Base-by-base conservation (phyloP, 2,113 vertebrate genomes). In the Macaca mulatta region DNA sequence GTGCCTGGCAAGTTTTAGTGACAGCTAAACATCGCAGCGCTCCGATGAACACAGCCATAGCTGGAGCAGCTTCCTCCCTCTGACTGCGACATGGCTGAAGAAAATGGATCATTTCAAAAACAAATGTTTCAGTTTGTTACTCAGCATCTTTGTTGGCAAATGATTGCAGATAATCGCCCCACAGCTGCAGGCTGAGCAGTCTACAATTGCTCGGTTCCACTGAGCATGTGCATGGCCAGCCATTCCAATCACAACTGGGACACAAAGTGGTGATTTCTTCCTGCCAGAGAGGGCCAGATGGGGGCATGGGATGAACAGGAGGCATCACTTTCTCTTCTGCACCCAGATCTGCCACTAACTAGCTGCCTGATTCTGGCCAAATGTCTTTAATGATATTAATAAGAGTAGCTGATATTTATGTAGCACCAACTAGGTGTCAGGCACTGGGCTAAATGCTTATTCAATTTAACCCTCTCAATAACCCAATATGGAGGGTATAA, bases 101-200 rank as follows among this genome's bases (percentile, higher is more conserved):
- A 86, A 96, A 91, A 88, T 10, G 59, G 88, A 90, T 89, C 67
- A n/a, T 96, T 96, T 96, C 77, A 52, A 82, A 98, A 95, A 35
- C 92, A 80, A 97, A n/a, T 12, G 80, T 96, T 90, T 97, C 69
- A 18, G 69, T 74, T 88, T 10, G 7, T 96, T 90, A 95, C 96
- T 97, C 95, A 97, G 96, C 90, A 85, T 91, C 95, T 97, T 61
- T 61, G 75, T 57, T 89, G 77, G 93, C 96, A 85, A 74, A 69
- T 88, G 90, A 85, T 91, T 87, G 89, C 43, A 45, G 45, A 89
- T 90, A 85, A 93, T 94, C 30, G 0, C 8, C 59, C 55, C 3
- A 0, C 43, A 94, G 97, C 92, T 95, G 88, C 57, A 90, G 72
- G 59, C 10, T 2, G 72, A 82, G 40, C 8, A 0, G 8, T 25